Evolutionary conservation across 2,888 invertebrate species (phyloP).

Genomic region (Pachycephus smyrnensis): DNA sequence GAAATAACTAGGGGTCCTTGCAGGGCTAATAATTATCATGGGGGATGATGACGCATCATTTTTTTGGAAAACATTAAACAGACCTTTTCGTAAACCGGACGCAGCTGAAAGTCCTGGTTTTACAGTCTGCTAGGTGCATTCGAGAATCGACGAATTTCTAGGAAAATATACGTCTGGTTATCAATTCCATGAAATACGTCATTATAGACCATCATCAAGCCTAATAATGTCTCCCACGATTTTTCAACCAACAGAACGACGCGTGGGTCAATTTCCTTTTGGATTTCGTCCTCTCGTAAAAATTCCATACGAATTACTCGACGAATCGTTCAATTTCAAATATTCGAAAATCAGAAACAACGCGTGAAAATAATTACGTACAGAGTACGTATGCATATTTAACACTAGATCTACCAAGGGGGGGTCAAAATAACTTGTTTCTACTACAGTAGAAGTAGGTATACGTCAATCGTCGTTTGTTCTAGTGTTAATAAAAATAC

Average conservation of each 20-base stretch:
- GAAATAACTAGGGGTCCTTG: neutral
- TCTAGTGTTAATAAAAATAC: neutral
- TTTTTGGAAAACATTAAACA: neutral
- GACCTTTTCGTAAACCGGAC: neutral
- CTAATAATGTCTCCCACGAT: neutral
- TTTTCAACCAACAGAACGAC: neutral
- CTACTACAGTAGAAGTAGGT: too few species aligned
- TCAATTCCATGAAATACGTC: too few species aligned
- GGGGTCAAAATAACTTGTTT: too few species aligned
- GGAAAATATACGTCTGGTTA: too few species aligned
- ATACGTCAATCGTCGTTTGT: too few species aligned
- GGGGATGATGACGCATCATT: neutral
- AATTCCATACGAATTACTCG: neutral
- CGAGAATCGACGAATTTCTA: neutral
- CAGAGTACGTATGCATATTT: too few species aligned
- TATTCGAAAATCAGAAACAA: neutral
- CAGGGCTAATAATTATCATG: neutral
- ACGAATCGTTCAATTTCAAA: neutral
- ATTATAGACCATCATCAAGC: too few species aligned
- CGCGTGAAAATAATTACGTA: neutral
- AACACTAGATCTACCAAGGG: too few species aligned
- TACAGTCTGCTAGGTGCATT: neutral
- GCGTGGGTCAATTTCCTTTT: neutral
- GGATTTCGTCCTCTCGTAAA: neutral
- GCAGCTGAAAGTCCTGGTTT: neutral